phyloP scores from a whole-genome alignment of 2,888 invertebrate genomes.

The Metellina segmentata region DNA sequence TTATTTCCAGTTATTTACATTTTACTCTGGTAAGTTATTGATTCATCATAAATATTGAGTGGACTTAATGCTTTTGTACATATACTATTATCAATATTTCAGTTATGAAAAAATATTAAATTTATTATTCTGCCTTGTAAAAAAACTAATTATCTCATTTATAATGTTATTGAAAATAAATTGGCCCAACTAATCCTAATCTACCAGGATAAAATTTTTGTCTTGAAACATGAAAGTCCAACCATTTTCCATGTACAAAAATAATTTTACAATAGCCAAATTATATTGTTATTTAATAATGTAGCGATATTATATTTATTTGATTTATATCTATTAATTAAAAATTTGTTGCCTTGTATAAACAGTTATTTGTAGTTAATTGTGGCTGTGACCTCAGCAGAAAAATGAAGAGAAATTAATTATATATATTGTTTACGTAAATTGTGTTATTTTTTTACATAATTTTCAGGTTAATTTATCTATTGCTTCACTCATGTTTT shows the following conservation, averaged over 20 bases:
- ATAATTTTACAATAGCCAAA: constrained; percentile 43
- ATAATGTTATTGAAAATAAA: constrained; percentile 61
- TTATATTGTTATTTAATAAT: constrained; percentile 14
- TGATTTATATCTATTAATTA: constrained; percentile 47
- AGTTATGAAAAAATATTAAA: constrained; percentile 62
- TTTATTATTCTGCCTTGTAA: constrained; percentile 68
- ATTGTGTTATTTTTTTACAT: background rate
- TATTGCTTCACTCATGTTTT: background rate
- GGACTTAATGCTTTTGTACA: constrained; percentile 70
- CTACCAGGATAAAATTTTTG: constrained; percentile 63
- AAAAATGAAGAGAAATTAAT: constrained; percentile 72
- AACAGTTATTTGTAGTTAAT: constrained; percentile 72
- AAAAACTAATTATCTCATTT: constrained; percentile 46
- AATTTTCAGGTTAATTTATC: background rate
- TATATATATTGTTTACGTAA: no score
- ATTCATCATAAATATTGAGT: constrained; percentile 63
- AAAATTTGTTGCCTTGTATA: constrained; percentile 66
- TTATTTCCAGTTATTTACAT: constrained; percentile 61
- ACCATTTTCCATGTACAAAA: constrained; percentile 45
- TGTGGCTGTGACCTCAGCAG: constrained; percentile 71
- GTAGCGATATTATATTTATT: constrained; percentile 38
- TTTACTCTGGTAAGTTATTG: constrained; percentile 39
- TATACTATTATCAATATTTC: constrained; percentile 67
- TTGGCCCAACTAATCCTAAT: constrained; percentile 63
- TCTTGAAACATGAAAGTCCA: constrained; percentile 51